phyloP scores from a whole-genome alignment of 2,113 vertebrate genomes.

The Microtus ochrogaster region DNA sequence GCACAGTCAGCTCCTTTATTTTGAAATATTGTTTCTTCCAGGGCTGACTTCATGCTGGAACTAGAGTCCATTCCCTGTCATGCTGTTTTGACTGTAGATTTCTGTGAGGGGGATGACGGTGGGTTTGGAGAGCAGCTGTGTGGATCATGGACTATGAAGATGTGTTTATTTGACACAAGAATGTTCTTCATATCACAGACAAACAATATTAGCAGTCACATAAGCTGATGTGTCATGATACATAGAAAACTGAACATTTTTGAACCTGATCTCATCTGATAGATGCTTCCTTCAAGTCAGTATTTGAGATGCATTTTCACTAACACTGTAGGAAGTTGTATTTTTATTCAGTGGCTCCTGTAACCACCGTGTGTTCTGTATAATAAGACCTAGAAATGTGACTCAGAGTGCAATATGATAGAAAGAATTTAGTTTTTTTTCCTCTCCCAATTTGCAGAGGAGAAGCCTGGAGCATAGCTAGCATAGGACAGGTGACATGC shows the following conservation, averaged over 20 bases:
- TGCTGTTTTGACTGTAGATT: not conserved
- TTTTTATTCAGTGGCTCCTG: not conserved
- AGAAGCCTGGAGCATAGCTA: not conserved
- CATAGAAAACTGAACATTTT: not conserved
- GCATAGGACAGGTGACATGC: not conserved
- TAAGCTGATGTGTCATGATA: not conserved
- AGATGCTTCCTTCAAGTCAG: not conserved
- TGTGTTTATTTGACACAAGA: not conserved
- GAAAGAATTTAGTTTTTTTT: not conserved
- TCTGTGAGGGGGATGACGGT: rapidly evolving
- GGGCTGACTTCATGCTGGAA: not conserved
- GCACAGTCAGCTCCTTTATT: not conserved
- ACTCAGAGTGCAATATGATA: not conserved
- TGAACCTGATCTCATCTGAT: not conserved
- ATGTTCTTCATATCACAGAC: not conserved
- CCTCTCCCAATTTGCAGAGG: not conserved
- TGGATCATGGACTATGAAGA: not conserved
- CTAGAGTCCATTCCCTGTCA: too few relatives aligned
- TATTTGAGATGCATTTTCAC: not conserved
- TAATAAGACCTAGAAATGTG: not conserved
- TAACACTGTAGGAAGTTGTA: not conserved
- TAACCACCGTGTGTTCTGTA: not conserved
- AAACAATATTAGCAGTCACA: not conserved
- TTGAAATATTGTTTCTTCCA: not conserved
- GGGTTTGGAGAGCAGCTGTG: rapidly evolving